Percentiles rank a stretch among this genome's conserved stretches.
These are phyloP conservation scores for Todiramphus saurophagus DNA, from an alignment of 2,113 vertebrate genomes.

Conservation along the genomic window DNA sequence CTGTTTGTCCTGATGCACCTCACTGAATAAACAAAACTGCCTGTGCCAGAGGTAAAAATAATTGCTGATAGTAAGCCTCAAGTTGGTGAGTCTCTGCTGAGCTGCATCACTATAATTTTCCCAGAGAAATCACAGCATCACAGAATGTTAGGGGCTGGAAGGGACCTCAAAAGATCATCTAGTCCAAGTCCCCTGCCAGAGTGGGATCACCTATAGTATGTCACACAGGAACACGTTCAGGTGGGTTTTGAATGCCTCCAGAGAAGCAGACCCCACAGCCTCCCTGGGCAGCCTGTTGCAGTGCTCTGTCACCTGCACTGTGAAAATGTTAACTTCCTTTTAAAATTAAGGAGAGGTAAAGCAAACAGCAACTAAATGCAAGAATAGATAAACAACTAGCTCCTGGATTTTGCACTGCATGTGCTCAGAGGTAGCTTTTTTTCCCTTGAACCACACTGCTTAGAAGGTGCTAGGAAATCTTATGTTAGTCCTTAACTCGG, in stretches of 20 bases:
- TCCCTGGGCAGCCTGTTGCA: no score
- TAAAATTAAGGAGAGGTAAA: not conserved
- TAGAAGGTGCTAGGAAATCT: not conserved
- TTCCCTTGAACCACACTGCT: not conserved
- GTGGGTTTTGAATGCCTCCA: no score
- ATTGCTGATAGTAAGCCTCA: not conserved
- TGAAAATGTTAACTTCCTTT: not conserved
- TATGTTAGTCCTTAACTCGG: not conserved
- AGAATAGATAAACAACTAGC: not conserved
- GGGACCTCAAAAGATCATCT: no score
- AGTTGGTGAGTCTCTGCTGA: not conserved
- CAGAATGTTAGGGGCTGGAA: no score
- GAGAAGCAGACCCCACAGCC: no score
- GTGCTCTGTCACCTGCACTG: no score
- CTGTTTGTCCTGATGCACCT: fast-evolving
- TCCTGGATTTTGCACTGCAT: not conserved
- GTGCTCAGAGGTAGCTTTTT: not conserved
- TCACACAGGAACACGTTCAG: no score
- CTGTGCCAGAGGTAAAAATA: not conserved
- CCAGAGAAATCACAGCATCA: not conserved
- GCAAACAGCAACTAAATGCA: not conserved
- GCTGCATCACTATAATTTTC: not conserved
- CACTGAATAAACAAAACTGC: not conserved
- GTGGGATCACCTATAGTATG: no score
- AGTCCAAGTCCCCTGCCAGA: no score